A percentile compares a stretch with the other conserved stretches of the same genome.
Conservation (phyloP, 2,113 vertebrate genomes). For the Catharus minimus region DNA sequence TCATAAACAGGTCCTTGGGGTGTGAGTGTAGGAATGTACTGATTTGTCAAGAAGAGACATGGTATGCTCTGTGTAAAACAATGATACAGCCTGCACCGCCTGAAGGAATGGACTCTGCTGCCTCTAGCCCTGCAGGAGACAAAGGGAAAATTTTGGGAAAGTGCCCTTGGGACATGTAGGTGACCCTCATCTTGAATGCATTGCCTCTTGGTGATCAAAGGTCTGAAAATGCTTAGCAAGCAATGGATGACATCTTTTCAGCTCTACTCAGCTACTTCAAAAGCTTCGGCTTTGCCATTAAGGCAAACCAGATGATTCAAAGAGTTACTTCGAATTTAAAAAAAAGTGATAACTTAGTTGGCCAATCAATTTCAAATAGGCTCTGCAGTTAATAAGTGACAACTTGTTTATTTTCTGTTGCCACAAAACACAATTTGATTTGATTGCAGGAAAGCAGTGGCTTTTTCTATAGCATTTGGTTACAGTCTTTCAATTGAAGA, state of each 20-base stretch:
- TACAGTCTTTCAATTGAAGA: background rate
- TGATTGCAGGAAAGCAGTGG: background rate
- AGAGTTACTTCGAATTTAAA: background rate
- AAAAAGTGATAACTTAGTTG: background rate
- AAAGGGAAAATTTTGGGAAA: background rate
- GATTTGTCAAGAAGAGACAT: background rate
- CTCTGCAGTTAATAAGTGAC: background rate
- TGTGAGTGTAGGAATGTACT: background rate
- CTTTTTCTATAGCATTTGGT: background rate
- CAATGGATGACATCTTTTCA: background rate
- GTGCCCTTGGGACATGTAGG: no score
- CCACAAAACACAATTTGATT: background rate
- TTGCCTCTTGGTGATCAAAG: background rate
- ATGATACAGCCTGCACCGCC: background rate
- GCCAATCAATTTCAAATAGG: background rate
- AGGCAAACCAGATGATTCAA: background rate
- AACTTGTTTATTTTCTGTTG: slow-evolving; percentile 18
- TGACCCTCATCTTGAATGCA: fast-evolving
- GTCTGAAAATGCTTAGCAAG: background rate
- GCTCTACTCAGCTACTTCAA: background rate
- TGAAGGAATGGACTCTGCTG: background rate
- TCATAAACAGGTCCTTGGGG: background rate
- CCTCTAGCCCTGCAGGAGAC: background rate
- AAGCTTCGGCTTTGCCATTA: background rate
- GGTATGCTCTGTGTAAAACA: fast-evolving